These are phyloP conservation scores for Drosophila lini DNA, from an alignment of 1,140 invertebrate genomes.

Conservation along the genomic window DNA sequence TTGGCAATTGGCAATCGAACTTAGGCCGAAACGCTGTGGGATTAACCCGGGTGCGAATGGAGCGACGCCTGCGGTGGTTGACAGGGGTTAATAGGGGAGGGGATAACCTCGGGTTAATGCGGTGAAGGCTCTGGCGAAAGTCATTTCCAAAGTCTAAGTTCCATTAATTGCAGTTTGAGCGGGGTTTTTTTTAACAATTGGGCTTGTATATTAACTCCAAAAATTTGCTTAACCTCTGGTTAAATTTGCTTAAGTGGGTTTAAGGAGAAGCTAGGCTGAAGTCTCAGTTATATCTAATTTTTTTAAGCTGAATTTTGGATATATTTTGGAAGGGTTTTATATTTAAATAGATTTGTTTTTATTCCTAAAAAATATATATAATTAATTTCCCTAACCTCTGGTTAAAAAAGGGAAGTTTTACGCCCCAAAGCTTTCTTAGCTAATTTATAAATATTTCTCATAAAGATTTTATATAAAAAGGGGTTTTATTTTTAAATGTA, in stretches of 20 bases:
- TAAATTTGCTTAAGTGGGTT: no score
- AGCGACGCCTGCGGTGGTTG: constrained; percentile 11
- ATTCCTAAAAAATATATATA: not conserved
- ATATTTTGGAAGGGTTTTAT: not conserved
- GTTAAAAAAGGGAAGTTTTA: not conserved
- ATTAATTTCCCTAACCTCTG: not conserved
- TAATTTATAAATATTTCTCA: not conserved
- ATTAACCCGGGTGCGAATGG: constrained; percentile 29
- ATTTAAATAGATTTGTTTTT: not conserved
- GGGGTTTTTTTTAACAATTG: not conserved
- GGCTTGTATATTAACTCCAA: not conserved
- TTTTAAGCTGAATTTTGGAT: not conserved
- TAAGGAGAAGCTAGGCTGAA: no score
- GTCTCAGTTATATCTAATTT: not conserved
- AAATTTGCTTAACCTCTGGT: not conserved
- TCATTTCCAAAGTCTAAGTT: no score
- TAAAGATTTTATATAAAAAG: not conserved
- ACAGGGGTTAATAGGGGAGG: not conserved
- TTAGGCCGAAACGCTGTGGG: constrained; percentile 2
- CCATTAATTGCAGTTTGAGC: not conserved
- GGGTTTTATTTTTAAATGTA: not conserved
- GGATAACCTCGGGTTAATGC: constrained; percentile 6
- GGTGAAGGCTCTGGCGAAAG: not conserved
- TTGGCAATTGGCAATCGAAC: constrained; percentile 33
- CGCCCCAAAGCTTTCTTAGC: no score